Evolutionary conservation across 2,888 invertebrate species (phyloP), one percentile per base, ranked within the genome.

Genomic region (Drosophila subsilvestris): DNA sequence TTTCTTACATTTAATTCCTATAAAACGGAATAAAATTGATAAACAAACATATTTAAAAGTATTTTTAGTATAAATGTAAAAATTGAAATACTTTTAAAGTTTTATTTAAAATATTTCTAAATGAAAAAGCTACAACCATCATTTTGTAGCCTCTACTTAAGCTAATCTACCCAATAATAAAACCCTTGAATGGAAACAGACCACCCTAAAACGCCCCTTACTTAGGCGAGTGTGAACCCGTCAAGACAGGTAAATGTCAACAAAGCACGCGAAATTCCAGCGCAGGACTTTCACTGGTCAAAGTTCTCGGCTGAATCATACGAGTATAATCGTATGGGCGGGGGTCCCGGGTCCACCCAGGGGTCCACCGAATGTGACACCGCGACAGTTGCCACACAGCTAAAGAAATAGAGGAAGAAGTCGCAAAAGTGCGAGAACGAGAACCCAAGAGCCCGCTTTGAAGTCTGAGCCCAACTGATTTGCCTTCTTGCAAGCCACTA

Each of bases 241-340:
- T 90, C 91, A 89, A 88, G 80, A 80, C 76, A 76, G 67, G 78
- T 90, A 87, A 91, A 90, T 91, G 90, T 90, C 91, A 90, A 89
- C 90, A 77, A 76, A 80, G 65, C 90, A 90, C 90, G 90, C 90
- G 88, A 90, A 87, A 89, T 82, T 80, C 82, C 80, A 61, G 56
- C 75, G 79, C 75, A 82, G 78, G 79, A 89, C 90, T 90, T 91
- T 91, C 90, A 88, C 90, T 90, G 74, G 53, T 71, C 76, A 67
- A 76, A 66, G 79, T 86, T 73, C 71, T 77, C 4, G 37, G 22
- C 67, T 67, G 83, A 89, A 75, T 74, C 58, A 76, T 76, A 81
- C 76, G 75, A 68, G 57, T 62, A 45, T 45, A 45, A 32, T 18
- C 43, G 29, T 54, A 20, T 20, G 20, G n/a, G n/a, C n/a, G 22